Evolutionary conservation across 2,113 vertebrate genomes (phyloP).

Genomic region (Sceloporus tristichus): DNA sequence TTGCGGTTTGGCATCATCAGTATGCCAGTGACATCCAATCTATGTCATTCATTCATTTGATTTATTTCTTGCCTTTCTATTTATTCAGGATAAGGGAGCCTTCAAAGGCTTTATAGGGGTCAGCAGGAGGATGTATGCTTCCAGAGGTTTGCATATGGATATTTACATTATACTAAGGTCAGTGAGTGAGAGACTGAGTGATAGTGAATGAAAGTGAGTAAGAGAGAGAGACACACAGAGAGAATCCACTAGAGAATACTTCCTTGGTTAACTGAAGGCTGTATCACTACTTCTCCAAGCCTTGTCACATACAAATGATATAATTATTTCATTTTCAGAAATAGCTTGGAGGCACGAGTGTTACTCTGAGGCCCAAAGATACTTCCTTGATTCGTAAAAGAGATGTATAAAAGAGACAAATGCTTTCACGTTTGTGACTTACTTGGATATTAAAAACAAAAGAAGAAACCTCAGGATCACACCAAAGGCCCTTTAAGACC

Average conservation of each 20-base stretch:
- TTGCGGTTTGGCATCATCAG: too few relatives aligned
- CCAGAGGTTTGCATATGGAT: too few relatives aligned
- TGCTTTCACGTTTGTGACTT: background rate
- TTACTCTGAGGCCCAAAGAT: background rate
- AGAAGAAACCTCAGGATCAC: too few relatives aligned
- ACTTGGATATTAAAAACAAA: background rate
- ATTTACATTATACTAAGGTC: too few relatives aligned
- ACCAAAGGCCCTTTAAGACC: too few relatives aligned
- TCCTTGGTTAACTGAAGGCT: background rate
- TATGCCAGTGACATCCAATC: too few relatives aligned
- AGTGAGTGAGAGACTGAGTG: too few relatives aligned
- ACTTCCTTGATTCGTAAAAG: background rate
- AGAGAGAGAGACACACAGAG: too few relatives aligned
- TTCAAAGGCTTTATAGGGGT: too few relatives aligned
- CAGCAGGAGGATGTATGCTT: too few relatives aligned
- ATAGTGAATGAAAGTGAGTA: too few relatives aligned
- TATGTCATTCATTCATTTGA: background rate
- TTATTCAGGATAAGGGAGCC: too few relatives aligned
- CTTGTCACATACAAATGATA: background rate
- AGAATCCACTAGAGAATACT: background rate
- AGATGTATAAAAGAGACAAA: background rate
- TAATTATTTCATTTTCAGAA: background rate
- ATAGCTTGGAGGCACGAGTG: background rate
- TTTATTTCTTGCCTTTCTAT: background rate
- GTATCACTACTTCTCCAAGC: background rate